Percentiles rank a stretch among this genome's conserved stretches.
phyloP scores from a whole-genome alignment of 2,888 invertebrate genomes.

The Andricus quercusramuli region DNA sequence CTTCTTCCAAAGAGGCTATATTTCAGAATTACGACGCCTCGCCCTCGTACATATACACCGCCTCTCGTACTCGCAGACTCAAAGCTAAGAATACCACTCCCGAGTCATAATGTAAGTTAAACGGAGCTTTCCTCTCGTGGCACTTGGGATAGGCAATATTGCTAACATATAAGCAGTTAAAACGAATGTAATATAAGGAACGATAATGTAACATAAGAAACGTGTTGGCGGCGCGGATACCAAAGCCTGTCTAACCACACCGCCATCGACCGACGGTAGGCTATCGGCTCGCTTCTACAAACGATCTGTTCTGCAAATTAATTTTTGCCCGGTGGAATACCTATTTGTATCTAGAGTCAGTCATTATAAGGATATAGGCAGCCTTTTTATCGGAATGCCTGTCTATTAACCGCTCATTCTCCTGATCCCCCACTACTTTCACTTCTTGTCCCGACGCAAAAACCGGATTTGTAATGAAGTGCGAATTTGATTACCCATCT shows the following conservation, averaged over 20 bases:
- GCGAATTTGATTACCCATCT: constrained; percentile 26
- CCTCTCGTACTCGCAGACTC: constrained; percentile 8
- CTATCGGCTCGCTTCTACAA: constrained; percentile 46
- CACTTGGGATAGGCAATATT: background rate
- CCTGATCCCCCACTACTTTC: background rate
- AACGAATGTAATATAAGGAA: constrained; percentile 20
- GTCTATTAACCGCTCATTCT: background rate
- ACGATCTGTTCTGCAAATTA: constrained; percentile 28
- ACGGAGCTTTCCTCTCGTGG: constrained; percentile 11
- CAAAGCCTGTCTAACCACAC: constrained; percentile 8
- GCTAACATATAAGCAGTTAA: background rate
- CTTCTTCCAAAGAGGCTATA: constrained; percentile 61
- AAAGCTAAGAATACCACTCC: constrained; percentile 28
- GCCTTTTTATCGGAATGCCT: constrained; percentile 33
- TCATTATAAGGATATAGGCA: constrained; percentile 11
- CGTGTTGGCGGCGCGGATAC: constrained; percentile 11
- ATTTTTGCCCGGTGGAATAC: constrained; percentile 28
- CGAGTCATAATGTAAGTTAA: constrained; percentile 31
- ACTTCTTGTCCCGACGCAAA: background rate
- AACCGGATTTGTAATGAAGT: constrained; percentile 37
- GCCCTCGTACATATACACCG: constrained; percentile 39
- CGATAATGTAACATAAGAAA: constrained; percentile 15
- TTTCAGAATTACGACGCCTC: constrained; percentile 67
- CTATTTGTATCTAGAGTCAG: constrained; percentile 14
- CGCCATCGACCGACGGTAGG: constrained; percentile 46